Evolutionary conservation across 1,140 invertebrate species (phyloP), one percentile per base, ranked within the genome.

Genomic region (Drosophila saltans): DNA sequence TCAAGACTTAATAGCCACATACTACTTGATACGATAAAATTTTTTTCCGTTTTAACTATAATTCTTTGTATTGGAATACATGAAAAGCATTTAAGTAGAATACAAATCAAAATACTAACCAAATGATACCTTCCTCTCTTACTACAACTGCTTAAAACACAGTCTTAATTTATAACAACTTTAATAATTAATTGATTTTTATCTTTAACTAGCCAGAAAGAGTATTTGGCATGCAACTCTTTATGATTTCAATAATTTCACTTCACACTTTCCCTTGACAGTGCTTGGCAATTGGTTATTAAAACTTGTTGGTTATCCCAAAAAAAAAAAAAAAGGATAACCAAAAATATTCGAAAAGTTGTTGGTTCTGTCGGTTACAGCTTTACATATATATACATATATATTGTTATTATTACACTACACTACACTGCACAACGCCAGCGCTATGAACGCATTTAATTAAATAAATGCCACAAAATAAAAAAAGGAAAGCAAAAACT

Each of bases 401-500:
- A 43, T 75, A 76, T 76, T 78, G 69, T 76, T 76, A 79, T 79
- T 79, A 73, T 79, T 72, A 76, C 76, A 76, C 69, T 76, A 72
- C 61, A 79, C 69, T 64, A 67, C 63, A 67, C 55, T 56, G 74
- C 39, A 36, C 69, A 68, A 16, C 10, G 57, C 60, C 57, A 62
- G 69, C 67, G 57, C 69, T 43, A 41, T 41, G 48, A 21, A 66
- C 58, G 65, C 59, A 77, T 79, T 80, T 80, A 77, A 80, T 80
- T 77, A 80, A 80, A 80, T 80, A 80, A 77, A 80, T 65, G 74
- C 77, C 77, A 80, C 69, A 73, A 73, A 73, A 66, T 41, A 69
- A 61, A n/a, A 58, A 52, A 28, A 33, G 11, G 8, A 43, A 24
- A 48, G 26, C 41, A 33, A 41, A 30, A 48, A 30, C 61, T n/a